phyloP scores from a whole-genome alignment of 2,797 vertebrate species.

The Lacerta viridis region DNA sequence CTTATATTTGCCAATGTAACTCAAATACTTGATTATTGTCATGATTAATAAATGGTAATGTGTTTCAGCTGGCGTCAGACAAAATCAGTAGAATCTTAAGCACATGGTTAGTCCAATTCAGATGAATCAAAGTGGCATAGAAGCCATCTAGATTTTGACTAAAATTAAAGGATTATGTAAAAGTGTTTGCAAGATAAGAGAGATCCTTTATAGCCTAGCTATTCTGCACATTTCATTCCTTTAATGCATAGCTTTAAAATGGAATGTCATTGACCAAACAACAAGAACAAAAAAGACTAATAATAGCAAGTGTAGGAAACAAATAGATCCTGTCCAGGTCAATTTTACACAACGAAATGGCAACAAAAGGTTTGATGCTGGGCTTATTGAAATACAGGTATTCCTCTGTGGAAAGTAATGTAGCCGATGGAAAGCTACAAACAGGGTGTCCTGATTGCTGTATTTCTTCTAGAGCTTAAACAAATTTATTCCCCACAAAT shows the following conservation, averaged over 20 bases:
- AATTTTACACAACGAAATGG: neutral
- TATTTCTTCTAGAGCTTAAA: neutral
- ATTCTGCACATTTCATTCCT: constrained; percentile 1
- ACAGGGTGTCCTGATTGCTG: too few species aligned
- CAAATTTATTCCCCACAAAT: neutral
- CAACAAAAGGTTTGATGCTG: neutral
- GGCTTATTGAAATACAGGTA: neutral
- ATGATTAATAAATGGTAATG: constrained; percentile 18
- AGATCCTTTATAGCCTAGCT: neutral
- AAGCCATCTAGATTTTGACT: constrained; percentile 18
- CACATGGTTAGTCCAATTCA: neutral
- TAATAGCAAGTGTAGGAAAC: neutral
- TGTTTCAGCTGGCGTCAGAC: neutral
- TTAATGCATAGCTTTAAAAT: constrained; percentile 1
- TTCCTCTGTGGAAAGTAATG: neutral
- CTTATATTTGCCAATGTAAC: neutral
- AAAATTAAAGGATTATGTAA: constrained; percentile 6
- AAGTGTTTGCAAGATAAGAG: constrained; percentile 6
- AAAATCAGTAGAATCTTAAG: constrained; percentile 16
- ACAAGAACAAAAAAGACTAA: neutral
- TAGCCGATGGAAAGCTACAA: neutral
- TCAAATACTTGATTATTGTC: constrained; percentile 1
- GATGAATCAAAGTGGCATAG: neutral
- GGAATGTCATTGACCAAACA: neutral
- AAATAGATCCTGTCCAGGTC: neutral